Conservation (phyloP, 2,113 vertebrate genomes). For the Pituophis catenifer region DNA sequence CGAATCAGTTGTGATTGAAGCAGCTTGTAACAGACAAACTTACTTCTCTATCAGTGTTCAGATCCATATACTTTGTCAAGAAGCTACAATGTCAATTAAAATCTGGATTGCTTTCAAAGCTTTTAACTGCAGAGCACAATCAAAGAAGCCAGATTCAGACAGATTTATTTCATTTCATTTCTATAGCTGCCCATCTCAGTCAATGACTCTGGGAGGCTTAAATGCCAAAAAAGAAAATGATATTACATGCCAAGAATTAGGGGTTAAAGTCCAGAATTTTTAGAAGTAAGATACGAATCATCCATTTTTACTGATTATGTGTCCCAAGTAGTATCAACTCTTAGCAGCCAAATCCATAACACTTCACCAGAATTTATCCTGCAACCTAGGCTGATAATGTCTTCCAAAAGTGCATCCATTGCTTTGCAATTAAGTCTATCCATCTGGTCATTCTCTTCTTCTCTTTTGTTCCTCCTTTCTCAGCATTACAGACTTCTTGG, state of each 20-base stretch:
- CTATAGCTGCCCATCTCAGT: background rate
- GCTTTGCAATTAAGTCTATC: background rate
- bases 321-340: background rate
- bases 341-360: background rate
- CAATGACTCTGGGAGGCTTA: background rate
- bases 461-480: background rate
- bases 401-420: background rate
- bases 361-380: background rate
- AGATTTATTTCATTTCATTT: background rate
- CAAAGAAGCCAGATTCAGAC: background rate
- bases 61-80: background rate
- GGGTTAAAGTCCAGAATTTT: background rate
- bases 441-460: background rate
- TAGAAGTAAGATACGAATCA: background rate
- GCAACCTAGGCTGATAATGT: background rate
- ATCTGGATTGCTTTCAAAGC: background rate
- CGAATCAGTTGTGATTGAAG: background rate
- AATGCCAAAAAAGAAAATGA: background rate
- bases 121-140: background rate
- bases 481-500: background rate
- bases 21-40: background rate
- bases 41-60: too few relatives aligned
- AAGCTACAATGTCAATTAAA: background rate
- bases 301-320: background rate
- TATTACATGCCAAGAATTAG: background rate